Conservation (phyloP, 30 jellyfish, hydroid and myxozoan genomes). For the Hydractinia echinata region DNA sequence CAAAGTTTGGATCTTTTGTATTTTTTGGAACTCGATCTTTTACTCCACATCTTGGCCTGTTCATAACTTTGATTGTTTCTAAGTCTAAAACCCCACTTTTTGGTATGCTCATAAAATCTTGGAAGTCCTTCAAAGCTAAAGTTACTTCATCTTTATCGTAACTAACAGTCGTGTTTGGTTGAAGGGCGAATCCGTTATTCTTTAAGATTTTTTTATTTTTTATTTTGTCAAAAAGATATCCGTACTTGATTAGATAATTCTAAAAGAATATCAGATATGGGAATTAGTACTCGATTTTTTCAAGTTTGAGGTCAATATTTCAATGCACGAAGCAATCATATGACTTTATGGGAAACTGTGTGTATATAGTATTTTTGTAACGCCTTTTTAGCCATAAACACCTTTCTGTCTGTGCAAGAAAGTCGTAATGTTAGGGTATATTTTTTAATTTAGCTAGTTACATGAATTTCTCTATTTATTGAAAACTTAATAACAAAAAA, state of each 20-base stretch:
- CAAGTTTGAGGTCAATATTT: no score
- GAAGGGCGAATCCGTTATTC: neutral
- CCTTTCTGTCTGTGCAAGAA: no score
- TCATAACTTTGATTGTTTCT: slow-evolving; percentile 14
- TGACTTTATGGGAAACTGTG: no score
- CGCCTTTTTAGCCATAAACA: no score
- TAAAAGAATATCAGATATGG: neutral
- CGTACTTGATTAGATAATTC: neutral
- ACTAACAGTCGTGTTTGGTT: neutral
- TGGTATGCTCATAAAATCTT: slow-evolving; percentile 12
- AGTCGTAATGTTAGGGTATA: no score
- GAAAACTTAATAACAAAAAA: no score
- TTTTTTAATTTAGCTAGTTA: no score
- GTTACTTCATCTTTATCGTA: neutral
- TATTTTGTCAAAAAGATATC: neutral
- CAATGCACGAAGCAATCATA: no score
- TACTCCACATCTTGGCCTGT: slow-evolving; percentile 14
- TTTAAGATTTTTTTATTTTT: neutral
- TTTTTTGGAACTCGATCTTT: neutral
- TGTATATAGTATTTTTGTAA: no score
- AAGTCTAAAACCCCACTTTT: slow-evolving; percentile 25
- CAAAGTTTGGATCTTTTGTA: neutral
- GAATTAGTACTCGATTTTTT: no score
- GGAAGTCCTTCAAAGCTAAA: neutral
- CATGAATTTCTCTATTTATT: no score